phyloP scores from a whole-genome alignment of 2,113 vertebrate genomes.

The Toxostoma redivivum region DNA sequence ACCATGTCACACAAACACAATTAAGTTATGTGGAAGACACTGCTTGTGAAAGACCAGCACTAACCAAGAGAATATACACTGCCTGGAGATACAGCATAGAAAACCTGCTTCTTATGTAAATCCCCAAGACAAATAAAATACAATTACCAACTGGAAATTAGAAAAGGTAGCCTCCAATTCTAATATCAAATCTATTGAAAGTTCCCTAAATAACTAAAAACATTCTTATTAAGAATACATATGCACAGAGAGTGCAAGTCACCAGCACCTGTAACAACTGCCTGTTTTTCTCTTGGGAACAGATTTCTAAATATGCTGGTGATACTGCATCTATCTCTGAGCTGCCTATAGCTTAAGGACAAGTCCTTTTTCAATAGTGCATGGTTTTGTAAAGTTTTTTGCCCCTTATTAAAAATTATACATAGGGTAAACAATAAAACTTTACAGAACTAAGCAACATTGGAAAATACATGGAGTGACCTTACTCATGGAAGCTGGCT shows the following conservation, averaged over 20 bases:
- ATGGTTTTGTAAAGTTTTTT: constrained; percentile 63
- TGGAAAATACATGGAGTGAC: constrained; percentile 40
- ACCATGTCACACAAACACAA: fast-evolving
- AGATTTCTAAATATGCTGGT: constrained; percentile 26
- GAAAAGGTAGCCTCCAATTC: not conserved
- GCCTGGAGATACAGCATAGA: not conserved
- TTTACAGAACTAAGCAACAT: constrained; percentile 65
- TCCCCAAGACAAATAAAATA: not conserved
- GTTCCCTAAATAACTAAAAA: not conserved
- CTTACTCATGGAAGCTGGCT: constrained; percentile 8
- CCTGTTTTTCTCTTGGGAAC: not conserved
- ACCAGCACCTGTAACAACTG: not conserved
- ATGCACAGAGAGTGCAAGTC: not conserved
- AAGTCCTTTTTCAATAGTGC: constrained; percentile 60
- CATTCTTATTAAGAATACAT: not conserved
- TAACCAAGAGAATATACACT: not conserved
- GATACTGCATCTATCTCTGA: constrained; percentile 23
- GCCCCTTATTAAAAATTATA: constrained; percentile 1
- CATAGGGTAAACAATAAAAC: constrained; percentile 28
- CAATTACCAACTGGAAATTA: not conserved
- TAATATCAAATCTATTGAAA: not conserved
- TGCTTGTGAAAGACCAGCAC: not conserved
- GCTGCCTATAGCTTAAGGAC: not conserved
- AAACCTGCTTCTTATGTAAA: not conserved
- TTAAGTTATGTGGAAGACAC: not conserved